Base-by-base conservation (phyloP, 2,113 vertebrate species). In the Bufo gargarizans region DNA sequence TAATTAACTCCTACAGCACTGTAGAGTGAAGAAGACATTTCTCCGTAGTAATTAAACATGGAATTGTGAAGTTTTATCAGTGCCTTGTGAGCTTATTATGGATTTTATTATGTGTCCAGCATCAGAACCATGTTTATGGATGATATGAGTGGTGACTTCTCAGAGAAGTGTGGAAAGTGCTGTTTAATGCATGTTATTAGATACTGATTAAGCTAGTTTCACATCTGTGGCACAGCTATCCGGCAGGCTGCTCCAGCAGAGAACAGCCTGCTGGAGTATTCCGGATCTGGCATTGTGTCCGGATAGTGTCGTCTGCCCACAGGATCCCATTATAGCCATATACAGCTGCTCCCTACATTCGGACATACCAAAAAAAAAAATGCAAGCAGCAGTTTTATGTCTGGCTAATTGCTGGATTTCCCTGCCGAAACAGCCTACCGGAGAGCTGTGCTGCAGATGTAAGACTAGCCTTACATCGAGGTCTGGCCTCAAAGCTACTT, bases 141-240 rank as follows among this genome's bases (percentile, higher is more conserved):
- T 63, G 84, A 86, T 86, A 65, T 79, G 78, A 69, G 59, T 67
- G 85, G n/a, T 33, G 76, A 67, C 47, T 71, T 87, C n/a, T 78
- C 33, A 71, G 50, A 80, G 19, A 33, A 80, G 47, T n/a, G 50
- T 79, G 45, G 59, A 86, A 77, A 71, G 61, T 80, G 77, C 11
- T 47, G 77, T 78, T 56, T 80, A 87, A 80, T 87, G 47, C 65
- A 80, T 47, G n/a, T 86, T 86, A 78, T 86, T 86, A 77, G 47
- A 78, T 79, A n/a, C 85, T 86, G 85, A 86, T 78, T 33, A 1
- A 33, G 33, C 33, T 33, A 33, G 33, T 33, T 33, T 33, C 33
- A 33, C 33, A 33, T 33, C 33, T 33, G 33, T 33, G 33, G 33
- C 33, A 33, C 33, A 33, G 33, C 33, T 33, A 33, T 33, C 33